Conservation (phyloP, 2,113 vertebrate genomes). For the Hydrolagus affinis region DNA sequence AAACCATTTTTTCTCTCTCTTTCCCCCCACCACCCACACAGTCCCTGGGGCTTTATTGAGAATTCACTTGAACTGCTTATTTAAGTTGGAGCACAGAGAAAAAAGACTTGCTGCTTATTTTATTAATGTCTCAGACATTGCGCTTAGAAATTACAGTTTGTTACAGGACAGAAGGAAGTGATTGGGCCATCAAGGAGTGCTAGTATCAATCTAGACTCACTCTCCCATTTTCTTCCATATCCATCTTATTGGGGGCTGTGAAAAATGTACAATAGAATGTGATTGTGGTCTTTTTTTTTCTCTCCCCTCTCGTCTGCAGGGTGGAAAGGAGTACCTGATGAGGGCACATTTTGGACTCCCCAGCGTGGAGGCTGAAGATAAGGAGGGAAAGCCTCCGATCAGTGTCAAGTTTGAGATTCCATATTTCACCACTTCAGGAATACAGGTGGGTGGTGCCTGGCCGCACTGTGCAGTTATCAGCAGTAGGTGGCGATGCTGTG, state of each 20-base stretch:
- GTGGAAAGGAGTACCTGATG: slow-evolving; percentile 95
- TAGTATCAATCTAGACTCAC: no score
- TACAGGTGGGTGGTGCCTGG: slow-evolving; percentile 65
- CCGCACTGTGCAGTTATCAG: background rate
- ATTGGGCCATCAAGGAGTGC: no score
- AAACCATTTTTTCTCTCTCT: no score
- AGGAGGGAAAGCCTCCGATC: slow-evolving; percentile 93
- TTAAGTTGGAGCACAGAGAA: no score
- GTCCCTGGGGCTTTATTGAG: no score
- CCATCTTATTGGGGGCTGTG: background rate
- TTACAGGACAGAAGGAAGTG: no score
- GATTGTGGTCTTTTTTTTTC: background rate
- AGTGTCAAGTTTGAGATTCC: slow-evolving; percentile 97
- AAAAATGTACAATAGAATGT: background rate
- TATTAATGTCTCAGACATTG: no score
- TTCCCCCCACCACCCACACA: no score
- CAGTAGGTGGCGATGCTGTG: background rate
- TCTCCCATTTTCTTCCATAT: no score
- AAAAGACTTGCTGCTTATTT: no score
- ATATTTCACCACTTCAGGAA: slow-evolving; percentile 96
- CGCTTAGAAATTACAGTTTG: no score
- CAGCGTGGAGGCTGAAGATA: slow-evolving; percentile 94
- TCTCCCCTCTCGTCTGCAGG: slow-evolving; percentile 51
- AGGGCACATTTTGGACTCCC: slow-evolving; percentile 91
- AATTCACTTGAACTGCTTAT: no score